Conservation (phyloP, 2,888 invertebrate species). For the Zygothrica quintamaculata region DNA sequence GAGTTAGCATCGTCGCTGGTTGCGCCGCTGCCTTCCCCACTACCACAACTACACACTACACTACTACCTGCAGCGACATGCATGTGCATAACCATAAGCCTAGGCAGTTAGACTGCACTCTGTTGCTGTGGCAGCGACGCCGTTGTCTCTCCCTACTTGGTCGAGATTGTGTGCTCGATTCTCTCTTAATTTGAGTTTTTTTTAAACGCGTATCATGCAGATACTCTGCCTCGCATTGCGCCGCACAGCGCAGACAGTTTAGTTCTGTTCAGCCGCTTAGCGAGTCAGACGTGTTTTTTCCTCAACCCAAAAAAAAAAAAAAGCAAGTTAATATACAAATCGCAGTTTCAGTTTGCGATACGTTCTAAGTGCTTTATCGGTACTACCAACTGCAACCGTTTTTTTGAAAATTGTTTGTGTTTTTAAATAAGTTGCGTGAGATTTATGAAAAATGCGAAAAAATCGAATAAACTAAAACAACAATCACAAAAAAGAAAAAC, state of each 20-base stretch:
- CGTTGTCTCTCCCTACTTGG: no score
- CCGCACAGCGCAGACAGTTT: slow-evolving; percentile 78
- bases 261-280: slow-evolving; percentile 83
- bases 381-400: slow-evolving; percentile 43
- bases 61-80: slow-evolving; percentile 65
- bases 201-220: slow-evolving; percentile 60
- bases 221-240: slow-evolving; percentile 55
- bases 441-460: slow-evolving; percentile 71
- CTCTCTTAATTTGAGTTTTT: slow-evolving; percentile 52
- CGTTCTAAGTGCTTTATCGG: slow-evolving; percentile 81
- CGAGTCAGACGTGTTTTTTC: slow-evolving; percentile 84
- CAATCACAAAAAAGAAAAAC: neutral
- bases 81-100: slow-evolving; percentile 52
- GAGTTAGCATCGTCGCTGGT: neutral
- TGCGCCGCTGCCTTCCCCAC: slow-evolving; percentile 27
- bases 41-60: slow-evolving; percentile 14
- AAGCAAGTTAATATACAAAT: slow-evolving; percentile 37
- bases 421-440: slow-evolving; percentile 68
- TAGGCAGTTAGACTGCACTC: slow-evolving; percentile 40
- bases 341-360: slow-evolving; percentile 72
- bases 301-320: slow-evolving; percentile 66
- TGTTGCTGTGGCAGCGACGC: slow-evolving; percentile 29
- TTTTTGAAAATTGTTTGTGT: slow-evolving; percentile 65
- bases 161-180: no score
- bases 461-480: slow-evolving; percentile 47